phyloP scores from a whole-genome alignment of 2,113 vertebrate genomes.

The Seriola dumerili region DNA sequence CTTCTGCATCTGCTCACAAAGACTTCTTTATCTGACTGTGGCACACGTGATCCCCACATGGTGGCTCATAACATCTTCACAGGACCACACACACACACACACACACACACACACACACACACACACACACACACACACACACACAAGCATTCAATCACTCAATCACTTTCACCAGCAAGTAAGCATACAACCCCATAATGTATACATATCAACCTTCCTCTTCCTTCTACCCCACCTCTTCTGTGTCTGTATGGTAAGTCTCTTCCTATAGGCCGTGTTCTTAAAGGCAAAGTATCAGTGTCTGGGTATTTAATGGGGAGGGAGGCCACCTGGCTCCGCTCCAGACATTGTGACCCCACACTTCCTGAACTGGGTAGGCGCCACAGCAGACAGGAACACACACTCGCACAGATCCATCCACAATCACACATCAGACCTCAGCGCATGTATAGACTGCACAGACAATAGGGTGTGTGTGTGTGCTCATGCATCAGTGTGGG shows the following conservation, averaged over 20 bases:
- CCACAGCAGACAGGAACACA: constrained; percentile 23
- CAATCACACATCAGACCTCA: constrained; percentile 14
- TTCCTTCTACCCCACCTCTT: not conserved
- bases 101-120: constrained; percentile 22
- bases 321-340: constrained; percentile 44
- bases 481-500: not conserved
- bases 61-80: constrained; percentile 51
- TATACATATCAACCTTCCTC: not conserved
- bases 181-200: constrained; percentile 32
- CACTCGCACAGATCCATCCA: constrained; percentile 5
- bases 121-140: constrained; percentile 50
- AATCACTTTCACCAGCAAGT: constrained; percentile 46
- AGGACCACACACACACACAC: constrained; percentile 61
- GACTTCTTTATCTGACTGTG: constrained; percentile 68
- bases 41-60: constrained; percentile 79
- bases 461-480: not conserved
- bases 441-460: not conserved
- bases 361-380: constrained; percentile 50
- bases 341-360: constrained; percentile 63
- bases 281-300: constrained; percentile 46
- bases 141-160: not conserved
- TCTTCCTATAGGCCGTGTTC: constrained; percentile 13
- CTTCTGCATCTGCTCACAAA: constrained; percentile 79
- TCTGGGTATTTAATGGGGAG: constrained; percentile 27
- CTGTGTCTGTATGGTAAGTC: constrained; percentile 11